These are phyloP conservation scores for Scaptomyza polygonia DNA, from an alignment of 2,888 invertebrate genomes.

Conservation along the genomic window DNA sequence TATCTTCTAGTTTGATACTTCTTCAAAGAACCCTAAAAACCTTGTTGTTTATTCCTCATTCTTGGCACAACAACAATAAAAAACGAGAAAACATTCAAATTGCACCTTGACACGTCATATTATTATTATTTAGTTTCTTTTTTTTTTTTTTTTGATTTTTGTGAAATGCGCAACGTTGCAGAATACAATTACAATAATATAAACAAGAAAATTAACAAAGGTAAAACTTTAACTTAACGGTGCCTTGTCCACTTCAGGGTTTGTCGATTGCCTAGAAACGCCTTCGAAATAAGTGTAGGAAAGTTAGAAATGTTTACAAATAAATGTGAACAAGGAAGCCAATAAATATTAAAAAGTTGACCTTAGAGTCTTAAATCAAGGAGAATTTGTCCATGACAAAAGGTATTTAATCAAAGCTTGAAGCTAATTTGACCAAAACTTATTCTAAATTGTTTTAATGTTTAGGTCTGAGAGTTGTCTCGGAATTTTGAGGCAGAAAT, in stretches of 20 bases:
- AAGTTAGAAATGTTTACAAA: neutral
- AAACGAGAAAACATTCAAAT: constrained; percentile 59
- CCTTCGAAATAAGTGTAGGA: constrained; percentile 20
- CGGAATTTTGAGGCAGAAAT: no score
- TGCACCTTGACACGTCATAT: constrained; percentile 78
- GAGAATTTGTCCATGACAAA: neutral
- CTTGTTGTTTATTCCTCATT: constrained; percentile 32
- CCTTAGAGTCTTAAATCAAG: neutral
- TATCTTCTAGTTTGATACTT: constrained; percentile 41
- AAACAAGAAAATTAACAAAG: constrained; percentile 65
- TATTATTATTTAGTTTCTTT: no score
- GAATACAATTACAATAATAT: constrained; percentile 56
- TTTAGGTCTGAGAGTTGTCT: no score
- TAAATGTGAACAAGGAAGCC: neutral
- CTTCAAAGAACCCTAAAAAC: neutral
- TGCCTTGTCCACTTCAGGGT: constrained; percentile 62
- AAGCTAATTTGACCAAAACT: neutral
- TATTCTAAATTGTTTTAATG: no score
- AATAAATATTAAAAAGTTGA: neutral
- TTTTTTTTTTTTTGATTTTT: no score
- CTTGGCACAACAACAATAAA: constrained; percentile 47
- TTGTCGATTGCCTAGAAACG: constrained; percentile 56
- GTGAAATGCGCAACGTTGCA: constrained; percentile 78
- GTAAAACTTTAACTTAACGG: constrained; percentile 18
- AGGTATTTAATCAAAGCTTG: neutral